A percentile compares a stretch with the other conserved stretches of the same genome.
Evolutionary conservation across 2,113 vertebrate species (phyloP).

Genomic region (Daubentonia madagascariensis): DNA sequence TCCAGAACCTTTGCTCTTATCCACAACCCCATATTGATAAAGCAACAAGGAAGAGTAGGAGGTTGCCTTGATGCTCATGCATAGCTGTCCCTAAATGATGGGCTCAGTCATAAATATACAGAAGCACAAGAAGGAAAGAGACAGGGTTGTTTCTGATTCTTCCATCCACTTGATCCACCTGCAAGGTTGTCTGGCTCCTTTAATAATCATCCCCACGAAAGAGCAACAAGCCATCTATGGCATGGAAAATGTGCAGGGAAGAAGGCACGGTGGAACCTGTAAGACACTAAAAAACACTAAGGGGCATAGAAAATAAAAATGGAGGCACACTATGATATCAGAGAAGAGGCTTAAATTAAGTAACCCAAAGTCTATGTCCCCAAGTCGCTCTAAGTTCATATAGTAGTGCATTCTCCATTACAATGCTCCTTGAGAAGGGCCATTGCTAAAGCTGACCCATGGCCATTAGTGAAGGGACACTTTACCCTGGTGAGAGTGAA

Average conservation of each 20-base stretch:
- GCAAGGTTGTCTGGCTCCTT: neutral
- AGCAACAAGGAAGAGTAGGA: neutral
- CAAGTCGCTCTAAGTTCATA: neutral
- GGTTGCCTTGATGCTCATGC: neutral
- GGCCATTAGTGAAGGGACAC: neutral
- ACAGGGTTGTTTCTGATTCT: neutral
- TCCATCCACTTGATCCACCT: neutral
- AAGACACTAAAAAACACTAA: neutral
- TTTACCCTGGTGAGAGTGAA: neutral
- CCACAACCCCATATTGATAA: no score
- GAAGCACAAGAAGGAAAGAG: neutral
- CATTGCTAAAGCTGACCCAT: neutral
- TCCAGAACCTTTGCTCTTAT: neutral
- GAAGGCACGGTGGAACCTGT: neutral
- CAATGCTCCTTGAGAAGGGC: neutral
- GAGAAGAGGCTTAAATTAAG: neutral
- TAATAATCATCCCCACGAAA: neutral
- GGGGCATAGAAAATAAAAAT: neutral
- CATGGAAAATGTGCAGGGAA: neutral
- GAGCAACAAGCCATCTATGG: neutral
- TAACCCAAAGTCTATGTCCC: neutral
- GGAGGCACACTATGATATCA: neutral
- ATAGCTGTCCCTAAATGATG: neutral
- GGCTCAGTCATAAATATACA: neutral
- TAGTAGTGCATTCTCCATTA: fast-evolving